Percentiles rank a stretch among this genome's conserved stretches.
phyloP scores from a whole-genome alignment of 2,797 vertebrate genomes.

The Lerista edwardsae region DNA sequence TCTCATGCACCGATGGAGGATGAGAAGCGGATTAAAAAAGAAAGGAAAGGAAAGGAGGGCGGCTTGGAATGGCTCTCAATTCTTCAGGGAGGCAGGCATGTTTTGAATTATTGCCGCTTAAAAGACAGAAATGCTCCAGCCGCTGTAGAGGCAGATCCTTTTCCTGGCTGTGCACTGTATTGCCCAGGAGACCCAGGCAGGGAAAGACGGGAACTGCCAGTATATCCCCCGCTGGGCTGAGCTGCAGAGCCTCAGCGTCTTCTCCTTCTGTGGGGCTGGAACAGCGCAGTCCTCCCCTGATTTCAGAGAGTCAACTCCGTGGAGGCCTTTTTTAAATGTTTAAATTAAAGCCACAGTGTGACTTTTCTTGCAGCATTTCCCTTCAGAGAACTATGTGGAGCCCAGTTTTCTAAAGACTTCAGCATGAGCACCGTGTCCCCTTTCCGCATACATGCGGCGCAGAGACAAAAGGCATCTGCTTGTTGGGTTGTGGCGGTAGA shows the following conservation, averaged over 20 bases:
- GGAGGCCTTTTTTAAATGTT: not conserved
- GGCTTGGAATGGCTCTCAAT: not conserved
- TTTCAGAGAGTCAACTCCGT: not conserved
- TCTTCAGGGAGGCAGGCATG: not conserved
- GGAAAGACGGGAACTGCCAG: not conserved
- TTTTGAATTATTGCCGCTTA: not conserved
- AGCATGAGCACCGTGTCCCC: not conserved
- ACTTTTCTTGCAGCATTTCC: not conserved
- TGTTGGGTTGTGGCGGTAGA: not conserved
- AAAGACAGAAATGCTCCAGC: not conserved
- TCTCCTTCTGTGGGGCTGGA: not conserved
- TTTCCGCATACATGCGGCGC: not conserved
- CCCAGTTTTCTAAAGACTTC: not conserved
- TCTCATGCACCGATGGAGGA: not conserved
- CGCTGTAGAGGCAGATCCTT: not conserved
- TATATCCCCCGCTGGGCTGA: not conserved
- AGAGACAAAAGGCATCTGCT: not conserved
- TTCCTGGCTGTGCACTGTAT: rapidly evolving
- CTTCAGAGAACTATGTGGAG: too few species aligned
- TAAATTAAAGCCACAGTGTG: not conserved
- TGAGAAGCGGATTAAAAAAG: not conserved
- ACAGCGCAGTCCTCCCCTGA: not conserved
- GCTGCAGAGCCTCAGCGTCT: not conserved
- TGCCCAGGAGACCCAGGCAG: not conserved
- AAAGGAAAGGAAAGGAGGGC: not conserved